Evolutionary conservation across 2,797 vertebrate genomes (phyloP).

Genomic region (Linurgus olivaceus): DNA sequence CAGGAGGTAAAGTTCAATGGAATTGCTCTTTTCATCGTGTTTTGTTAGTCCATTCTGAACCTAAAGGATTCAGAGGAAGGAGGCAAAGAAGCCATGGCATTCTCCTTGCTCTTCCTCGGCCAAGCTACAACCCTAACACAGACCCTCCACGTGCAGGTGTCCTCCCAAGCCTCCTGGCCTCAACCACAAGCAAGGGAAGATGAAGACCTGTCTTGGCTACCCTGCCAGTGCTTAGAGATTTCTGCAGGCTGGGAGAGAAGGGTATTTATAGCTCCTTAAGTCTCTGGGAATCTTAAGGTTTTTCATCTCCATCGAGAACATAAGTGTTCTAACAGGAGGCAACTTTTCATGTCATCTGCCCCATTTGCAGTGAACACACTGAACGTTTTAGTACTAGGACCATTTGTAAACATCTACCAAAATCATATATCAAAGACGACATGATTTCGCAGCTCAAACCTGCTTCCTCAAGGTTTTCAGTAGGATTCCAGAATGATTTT

Average conservation of each 20-base stretch:
- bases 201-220: neutral
- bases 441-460: neutral
- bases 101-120: neutral
- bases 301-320: neutral
- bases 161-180: neutral
- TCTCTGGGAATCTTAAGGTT: neutral
- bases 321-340: neutral
- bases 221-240: neutral
- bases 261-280: neutral
- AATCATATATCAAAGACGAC: neutral
- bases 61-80: neutral
- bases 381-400: neutral
- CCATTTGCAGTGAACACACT: neutral
- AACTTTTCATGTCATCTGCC: neutral
- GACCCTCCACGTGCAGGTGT: rapidly evolving
- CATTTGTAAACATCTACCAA: neutral
- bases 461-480: neutral
- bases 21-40: neutral
- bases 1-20: neutral
- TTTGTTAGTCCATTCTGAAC: neutral
- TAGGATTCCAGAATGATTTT: neutral
- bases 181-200: neutral
- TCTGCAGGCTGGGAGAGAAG: neutral
- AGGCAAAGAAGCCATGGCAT: rapidly evolving
- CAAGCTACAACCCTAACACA: neutral